Evolutionary conservation across 2,113 vertebrate species (phyloP), one percentile per base, ranked within the genome.

Genomic region (Microcebus jonahi): DNA sequence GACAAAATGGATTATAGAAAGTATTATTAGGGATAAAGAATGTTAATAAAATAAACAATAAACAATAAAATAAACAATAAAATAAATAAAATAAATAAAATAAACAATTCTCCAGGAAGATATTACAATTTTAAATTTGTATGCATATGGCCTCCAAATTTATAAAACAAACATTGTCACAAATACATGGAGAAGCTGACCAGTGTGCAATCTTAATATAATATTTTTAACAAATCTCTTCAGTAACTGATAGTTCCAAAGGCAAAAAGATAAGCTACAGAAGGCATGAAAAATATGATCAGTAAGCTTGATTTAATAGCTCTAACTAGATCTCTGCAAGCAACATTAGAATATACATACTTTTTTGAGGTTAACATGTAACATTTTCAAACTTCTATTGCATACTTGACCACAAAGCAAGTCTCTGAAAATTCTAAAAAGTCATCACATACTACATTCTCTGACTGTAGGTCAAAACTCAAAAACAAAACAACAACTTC

Each of bases 191-290:
- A 89, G 42, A 94, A 92, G 50, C 5, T 70, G 77, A 88, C 45
- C 68, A 93, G 45, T 17, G n/a, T 55, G 36, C 53, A 17, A 59
- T 27, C 55, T 57, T 55, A 8, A 94, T 50, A 34, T 18, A 42
- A 87, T 6, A 63, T 79, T 93, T 96, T 96, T 85, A 95, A 80
- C 5, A 75, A 13, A 94, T 68, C n/a, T 68, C 91, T 94, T 91
- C 18, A 93, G 88, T 42, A 93, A 80, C 14, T 48, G 23, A 86
- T 15, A 48, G 48, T 73, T 90, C 53, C 53, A 94, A 87, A 68
- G n/a, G 9, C 71, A 95, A 73, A 90, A 59, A 90, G 48, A 29
- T 82, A 80, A 73, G 17, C 57, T 39, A 39, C 13, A 81, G 13
- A 92, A 89, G 25, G 31, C 13, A 77, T 68, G 91, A 85, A 90